phyloP scores from a whole-genome alignment of 2,113 vertebrate species.

The Gasterosteus nipponicus region DNA sequence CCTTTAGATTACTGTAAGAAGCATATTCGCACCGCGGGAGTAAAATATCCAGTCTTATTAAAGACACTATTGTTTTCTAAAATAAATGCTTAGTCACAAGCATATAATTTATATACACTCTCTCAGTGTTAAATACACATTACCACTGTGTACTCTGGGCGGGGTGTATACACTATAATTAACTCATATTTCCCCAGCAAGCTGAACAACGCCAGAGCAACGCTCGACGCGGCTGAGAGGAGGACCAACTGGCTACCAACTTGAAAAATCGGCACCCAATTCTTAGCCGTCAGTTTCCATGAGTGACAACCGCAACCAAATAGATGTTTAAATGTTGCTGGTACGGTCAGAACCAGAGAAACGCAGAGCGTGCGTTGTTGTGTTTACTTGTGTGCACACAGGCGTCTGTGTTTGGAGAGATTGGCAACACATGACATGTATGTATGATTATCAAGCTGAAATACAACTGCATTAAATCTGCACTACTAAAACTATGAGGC shows the following conservation, averaged over 20 bases:
- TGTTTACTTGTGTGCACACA: neutral
- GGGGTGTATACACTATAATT: neutral
- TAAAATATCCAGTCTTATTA: neutral
- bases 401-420: neutral
- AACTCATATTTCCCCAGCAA: slow-evolving; percentile 2
- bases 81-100: neutral
- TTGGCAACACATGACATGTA: too few species aligned
- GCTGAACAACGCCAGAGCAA: neutral
- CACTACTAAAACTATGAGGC: too few species aligned
- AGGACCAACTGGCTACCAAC: neutral
- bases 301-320: too few species aligned
- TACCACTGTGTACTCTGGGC: neutral
- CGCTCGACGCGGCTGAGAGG: fast-evolving
- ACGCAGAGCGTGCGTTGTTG: neutral
- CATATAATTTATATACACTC: neutral
- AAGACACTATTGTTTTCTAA: neutral
- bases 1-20: slow-evolving; percentile 1
- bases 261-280: too few species aligned
- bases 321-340: neutral
- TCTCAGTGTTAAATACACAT: neutral
- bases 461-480: too few species aligned
- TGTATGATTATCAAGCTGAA: neutral
- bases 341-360: neutral
- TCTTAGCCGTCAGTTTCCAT: too few species aligned
- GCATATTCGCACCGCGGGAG: slow-evolving; percentile 1